Base-by-base conservation (phyloP, 2,888 invertebrate species). In the Noctua fimbriata region DNA sequence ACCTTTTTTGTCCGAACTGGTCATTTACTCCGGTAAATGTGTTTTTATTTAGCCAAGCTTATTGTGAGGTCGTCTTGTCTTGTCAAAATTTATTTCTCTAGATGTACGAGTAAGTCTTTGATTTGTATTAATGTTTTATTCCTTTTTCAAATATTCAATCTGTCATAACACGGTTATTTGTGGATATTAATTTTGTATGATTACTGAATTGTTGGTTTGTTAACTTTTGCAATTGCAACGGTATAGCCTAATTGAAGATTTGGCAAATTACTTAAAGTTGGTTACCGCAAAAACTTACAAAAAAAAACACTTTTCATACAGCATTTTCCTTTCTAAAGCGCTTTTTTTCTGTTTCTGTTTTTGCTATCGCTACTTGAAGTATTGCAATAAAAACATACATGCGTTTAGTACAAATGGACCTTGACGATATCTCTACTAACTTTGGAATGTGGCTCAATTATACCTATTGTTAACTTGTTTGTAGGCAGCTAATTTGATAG, bases 331-430 rank as follows among this genome's bases (percentile, higher is more conserved):
- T 82, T 81, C 70, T 83, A 83, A 67, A 77, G 10, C 47, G 7
- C 4, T 1, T 24, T 44, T 44, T 58, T 24, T 36, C n/a, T 36
- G 44, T 36, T 14, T 41, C 0, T 75, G 24, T 49, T 63, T 82
- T 70, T 87, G 83, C 81, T 72, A 14, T 71, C 79, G 72, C 12
- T 87, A 87, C 78, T 69, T 9, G 41, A 36, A 76, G 44, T 67
- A 77, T 84, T 86, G 86, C 81, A 87, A 78, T 75, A 85, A 87
- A 88, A 88, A 87, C 78, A 82, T 65, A 65, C 75, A 87, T 81
- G 79, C 70, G 78, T 70, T 75, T 70, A 78, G 65, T 67, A 70
- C 72, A 49, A 82, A 65, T 58, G 28, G 77, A 71, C 87, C 88
- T 86, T 86, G 84, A 63, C 71, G 28, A 75, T 82, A 88, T 71